Base-by-base conservation (phyloP, 2,888 invertebrate genomes). In the Coelogynopora nodosa region DNA sequence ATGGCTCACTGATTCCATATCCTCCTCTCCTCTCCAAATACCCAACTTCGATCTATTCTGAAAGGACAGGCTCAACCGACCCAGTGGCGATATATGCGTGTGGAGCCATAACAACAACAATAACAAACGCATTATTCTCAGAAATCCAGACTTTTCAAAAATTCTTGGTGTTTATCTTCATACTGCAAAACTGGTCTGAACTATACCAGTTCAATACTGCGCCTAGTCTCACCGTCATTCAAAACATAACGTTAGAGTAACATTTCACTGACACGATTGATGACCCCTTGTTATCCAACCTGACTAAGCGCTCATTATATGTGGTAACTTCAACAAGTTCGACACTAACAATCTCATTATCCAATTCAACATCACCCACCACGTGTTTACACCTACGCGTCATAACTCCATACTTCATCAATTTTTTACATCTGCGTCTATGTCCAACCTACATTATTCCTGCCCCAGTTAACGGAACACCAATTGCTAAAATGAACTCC, bases 401-500 rank as follows among this genome's bases (percentile, higher is more conserved):
- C 49, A 49, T 18, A 49, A 49, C 49, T 10, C 49, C 49, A 49
- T 49, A 5, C 49, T 49, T 10, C 5, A 49, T 18, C 49, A 49
- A 18, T 10, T 49, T 49, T 49, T 49, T 18, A 49, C 49, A 49
- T 10, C 49, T 10, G 49, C 49, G 49, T 49, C 49, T 18, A 49
- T 49, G 5, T 49, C 49, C 49, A 18, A 49, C 49, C 49, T 49
- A 49, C 18, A n/a, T n/a, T n/a, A n/a, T 18, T 49, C 49, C 18
- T 49, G 5, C 49, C 18, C 49, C 49, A 5, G 49, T 49, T 49
- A 49, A 10, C 49, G 49, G 49, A 49, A 5, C 49, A 49, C 49
- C 49, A 49, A 49, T 49, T 49, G 49, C 49, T 49, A 49, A 49
- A 74, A 74, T 74, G 74, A 10, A 74, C 74, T 74, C 74, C 74